Evolutionary conservation across 1,140 invertebrate species (phyloP), one percentile per base, ranked within the genome.

Genomic region (Penaeus chinensis): DNA sequence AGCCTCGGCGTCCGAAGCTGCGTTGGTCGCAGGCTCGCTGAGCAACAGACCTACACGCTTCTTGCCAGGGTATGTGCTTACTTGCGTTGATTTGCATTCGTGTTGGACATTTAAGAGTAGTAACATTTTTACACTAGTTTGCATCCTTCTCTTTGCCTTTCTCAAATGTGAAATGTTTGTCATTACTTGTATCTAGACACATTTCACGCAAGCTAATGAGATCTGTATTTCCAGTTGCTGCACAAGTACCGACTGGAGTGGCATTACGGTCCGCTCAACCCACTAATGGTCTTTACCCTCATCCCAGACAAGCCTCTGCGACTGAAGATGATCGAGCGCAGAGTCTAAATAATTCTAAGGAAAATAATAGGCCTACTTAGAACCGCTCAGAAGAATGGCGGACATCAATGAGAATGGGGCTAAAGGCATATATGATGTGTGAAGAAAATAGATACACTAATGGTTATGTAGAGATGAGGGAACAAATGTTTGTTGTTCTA

Each of bases 21-120:
- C 71, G n/a, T 74, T 20, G 71, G 71, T 37, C 27, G 71, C 4
- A 74, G 71, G 42, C 71, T 74, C 18, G 13, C 71, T 27, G 71
- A 74, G 42, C 71, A 74, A 24, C 27, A 74, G 42, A 74, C n/a
- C 27, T 74, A 74, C 42, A 74, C 71, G 22, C 20, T 74, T 32
- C 71, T 74, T 74, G 27, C 71, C 71, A 74, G 71, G 71, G 71
- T 74, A n/a, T n/a, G 27, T 74, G 54, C 11, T 54, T 54, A 8
- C 54, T 54, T 54, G 54, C 54, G 37, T 71, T 71, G 4, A 42
- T 42, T 42, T 8, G 37, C 7, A 7, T 42, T 42, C 4, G 37
- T 42, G 37, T 42, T 42, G 37, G 37, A 42, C 37, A 8, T 42
- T 1, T 1, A 8, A 42, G 37, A 42, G 37, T 42, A 42, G 24